Evolutionary conservation across 1,140 invertebrate species (phyloP).

Genomic region (Caenorhabditis tropicalis): DNA sequence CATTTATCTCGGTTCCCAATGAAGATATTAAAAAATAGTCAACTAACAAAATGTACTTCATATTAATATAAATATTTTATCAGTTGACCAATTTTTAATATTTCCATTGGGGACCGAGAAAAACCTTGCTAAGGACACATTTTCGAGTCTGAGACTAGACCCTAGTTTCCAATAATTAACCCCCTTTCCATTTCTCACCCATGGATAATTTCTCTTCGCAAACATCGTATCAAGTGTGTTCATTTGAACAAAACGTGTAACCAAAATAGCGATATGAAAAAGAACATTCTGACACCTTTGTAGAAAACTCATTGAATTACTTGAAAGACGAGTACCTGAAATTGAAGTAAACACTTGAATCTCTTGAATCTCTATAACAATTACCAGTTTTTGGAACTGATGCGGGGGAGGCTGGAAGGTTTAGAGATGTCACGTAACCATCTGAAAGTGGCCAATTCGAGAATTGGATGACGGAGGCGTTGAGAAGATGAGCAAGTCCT

Average conservation of each 20-base stretch:
- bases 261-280: conserved; percentile 60
- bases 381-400: conserved; percentile 61
- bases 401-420: conserved; percentile 64
- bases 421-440: conserved; percentile 65
- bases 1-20: too few species aligned
- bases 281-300: conserved; percentile 61
- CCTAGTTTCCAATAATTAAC: not conserved
- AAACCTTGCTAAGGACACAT: too few species aligned
- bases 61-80: too few species aligned
- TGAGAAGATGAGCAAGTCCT: conserved; percentile 61
- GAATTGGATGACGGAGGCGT: conserved; percentile 65
- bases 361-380: too few species aligned
- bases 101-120: too few species aligned
- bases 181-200: conserved; percentile 34
- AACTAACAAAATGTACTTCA: too few species aligned
- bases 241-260: conserved; percentile 59
- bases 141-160: too few species aligned
- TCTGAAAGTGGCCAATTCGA: conserved; percentile 69
- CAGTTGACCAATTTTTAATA: too few species aligned
- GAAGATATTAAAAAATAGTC: too few species aligned
- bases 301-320: conserved; percentile 57
- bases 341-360: not conserved
- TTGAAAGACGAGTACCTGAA: conserved; percentile 56
- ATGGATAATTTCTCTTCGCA: conserved; percentile 56
- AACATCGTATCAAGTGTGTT: conserved; percentile 58